phyloP scores from a whole-genome alignment of 2,113 vertebrate species.

The Anseranas semipalmata region DNA sequence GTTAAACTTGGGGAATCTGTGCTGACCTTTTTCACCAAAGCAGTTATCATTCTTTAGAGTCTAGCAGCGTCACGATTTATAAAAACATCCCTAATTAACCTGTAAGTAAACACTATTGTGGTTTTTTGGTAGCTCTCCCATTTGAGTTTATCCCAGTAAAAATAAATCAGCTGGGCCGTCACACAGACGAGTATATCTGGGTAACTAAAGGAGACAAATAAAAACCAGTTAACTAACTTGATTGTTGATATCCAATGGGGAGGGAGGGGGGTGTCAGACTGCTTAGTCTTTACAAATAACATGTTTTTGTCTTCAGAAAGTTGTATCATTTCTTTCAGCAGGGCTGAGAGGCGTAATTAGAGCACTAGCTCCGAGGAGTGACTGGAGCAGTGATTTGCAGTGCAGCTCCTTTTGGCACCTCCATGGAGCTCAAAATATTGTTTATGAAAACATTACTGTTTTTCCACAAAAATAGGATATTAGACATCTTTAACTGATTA shows the following conservation, averaged over 20 bases:
- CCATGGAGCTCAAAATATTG: constrained; percentile 56
- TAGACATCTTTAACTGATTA: constrained; percentile 66
- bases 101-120: neutral
- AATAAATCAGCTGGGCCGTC: neutral
- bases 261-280: neutral
- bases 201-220: constrained; percentile 12
- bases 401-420: constrained; percentile 14
- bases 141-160: neutral
- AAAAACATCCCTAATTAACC: constrained; percentile 39
- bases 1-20: constrained; percentile 29
- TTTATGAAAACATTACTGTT: constrained; percentile 45
- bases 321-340: neutral
- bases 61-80: neutral
- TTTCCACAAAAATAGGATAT: constrained; percentile 40
- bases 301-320: constrained; percentile 30
- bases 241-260: neutral
- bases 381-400: neutral
- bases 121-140: neutral
- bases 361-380: constrained; percentile 30
- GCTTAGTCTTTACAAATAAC: constrained; percentile 35
- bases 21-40: constrained; percentile 20
- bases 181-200: neutral
- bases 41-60: neutral
- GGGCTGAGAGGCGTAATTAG: neutral
- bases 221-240: constrained; percentile 1